Base-by-base conservation (phyloP, 2,888 invertebrate genomes). In the Dolichopus griseipennis region DNA sequence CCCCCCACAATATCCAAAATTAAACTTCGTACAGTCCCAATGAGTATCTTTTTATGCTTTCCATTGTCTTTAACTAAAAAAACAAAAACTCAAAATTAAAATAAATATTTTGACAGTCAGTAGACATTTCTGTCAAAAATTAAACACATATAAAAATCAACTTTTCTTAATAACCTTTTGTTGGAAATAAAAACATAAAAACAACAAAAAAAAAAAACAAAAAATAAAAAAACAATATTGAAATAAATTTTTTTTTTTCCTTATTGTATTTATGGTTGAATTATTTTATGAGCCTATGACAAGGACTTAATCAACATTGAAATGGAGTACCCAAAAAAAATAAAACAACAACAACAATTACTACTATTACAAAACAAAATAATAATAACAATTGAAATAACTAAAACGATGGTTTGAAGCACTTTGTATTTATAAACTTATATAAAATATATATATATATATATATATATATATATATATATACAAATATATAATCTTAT, bases 211-310 rank as follows among this genome's bases (percentile, higher is more conserved):
- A 27, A 52, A 41, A 66, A 20, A 61, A 5, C 15, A 18, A 61
- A 33, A 34, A n/a, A 61, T n/a, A n/a, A n/a, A 21, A 27, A 22
- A 22, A 27, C 52, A 61, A 66, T 61, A 61, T 20, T 18, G 27
- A 63, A 37, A 64, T 34, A 37, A 8, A 43, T 43, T 34, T 34
- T 34, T 37, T 37, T 37, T 37, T 65, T 65, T 67, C 63, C 66
- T 62, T 63, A 63, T 67, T 63, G 63, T 43, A 67, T 67, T 67
- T 67, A 67, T 67, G 66, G 66, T 63, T 63, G 66, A 67, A 67
- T 67, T 67, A 67, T 67, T 67, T 67, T 67, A 67, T 67, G 62
- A 41, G 66, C 66, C 66, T 63, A 62, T 67, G 63, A 67, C 66
- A 67, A 67, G 66, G 62, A 67, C 66, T 67, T 67, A 67, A 67